Conservation (phyloP, 2,888 invertebrate species). For the Byasa hedistus region DNA sequence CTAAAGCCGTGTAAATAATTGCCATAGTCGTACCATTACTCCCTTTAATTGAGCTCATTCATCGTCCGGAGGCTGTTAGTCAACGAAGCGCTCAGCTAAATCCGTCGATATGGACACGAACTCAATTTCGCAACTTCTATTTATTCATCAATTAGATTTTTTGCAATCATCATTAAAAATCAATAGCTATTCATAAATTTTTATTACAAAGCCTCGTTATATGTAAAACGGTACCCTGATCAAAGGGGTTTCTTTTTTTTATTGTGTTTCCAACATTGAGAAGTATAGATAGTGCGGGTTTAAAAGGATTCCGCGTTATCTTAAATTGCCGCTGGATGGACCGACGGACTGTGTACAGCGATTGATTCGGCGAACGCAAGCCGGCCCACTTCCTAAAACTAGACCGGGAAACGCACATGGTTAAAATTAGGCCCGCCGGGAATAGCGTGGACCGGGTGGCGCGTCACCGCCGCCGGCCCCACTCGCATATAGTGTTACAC, state of each 20-base stretch:
- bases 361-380: slow-evolving; percentile 62
- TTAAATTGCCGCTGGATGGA: slow-evolving; percentile 25
- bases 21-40: slow-evolving; percentile 33
- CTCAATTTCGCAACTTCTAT: no score
- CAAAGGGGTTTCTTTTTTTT: no score
- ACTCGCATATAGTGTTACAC: slow-evolving; percentile 73
- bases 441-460: slow-evolving; percentile 71
- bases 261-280: no score
- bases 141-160: no score
- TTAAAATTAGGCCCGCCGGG: slow-evolving; percentile 78
- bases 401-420: slow-evolving; percentile 77
- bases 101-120: slow-evolving; percentile 5
- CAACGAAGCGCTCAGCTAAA: slow-evolving; percentile 15
- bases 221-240: no score
- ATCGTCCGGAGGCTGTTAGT: slow-evolving; percentile 17
- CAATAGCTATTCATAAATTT: no score
- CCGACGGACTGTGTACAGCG: slow-evolving; percentile 38
- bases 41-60: slow-evolving; percentile 33
- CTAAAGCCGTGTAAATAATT: slow-evolving; percentile 32
- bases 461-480: slow-evolving; percentile 63
- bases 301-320: background rate
- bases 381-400: slow-evolving; percentile 78
- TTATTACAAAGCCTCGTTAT: no score
- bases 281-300: no score
- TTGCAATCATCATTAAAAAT: no score